Base-by-base conservation (phyloP, 1,140 invertebrate genomes). In the Drosophila seguyi region DNA sequence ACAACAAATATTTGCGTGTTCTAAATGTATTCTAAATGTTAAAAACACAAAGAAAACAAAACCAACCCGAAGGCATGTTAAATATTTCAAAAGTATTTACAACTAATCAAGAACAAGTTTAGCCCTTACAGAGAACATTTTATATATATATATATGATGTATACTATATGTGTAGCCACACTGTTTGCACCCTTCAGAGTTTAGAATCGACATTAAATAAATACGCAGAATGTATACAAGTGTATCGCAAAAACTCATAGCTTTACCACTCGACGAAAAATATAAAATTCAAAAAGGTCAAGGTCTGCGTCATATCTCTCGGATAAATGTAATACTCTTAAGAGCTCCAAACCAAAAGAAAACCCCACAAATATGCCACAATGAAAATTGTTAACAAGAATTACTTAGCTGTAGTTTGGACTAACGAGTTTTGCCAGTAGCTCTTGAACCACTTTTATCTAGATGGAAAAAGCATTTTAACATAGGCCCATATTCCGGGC, bases 111-210 rank as follows among this genome's bases (percentile, higher is more conserved):
- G 36, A 71, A 58, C 27, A 52, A 42, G 57, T 60, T 61, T 61
- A 61, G 44, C 58, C 58, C 50, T 10, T 50, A 50, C 31, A 50
- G 52, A 69, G 57, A 78, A 68, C 48, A 75, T 68, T 77, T 76
- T 68, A 66, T 75, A 75, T 62, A 72, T 45, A 38, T 38, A 38
- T 39, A 39, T 62, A n/a, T n/a, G n/a, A 81, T 75, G 50, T 10
- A 56, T 50, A 55, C 41, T 76, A 60, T 76, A 76, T 57, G 50
- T 68, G 65, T 63, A 79, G 47, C 53, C 50, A 72, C 66, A 81
- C 59, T 77, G 84, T 87, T 88, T 88, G 84, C 84, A 88, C 84
- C 76, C 59, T 88, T 87, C 83, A 87, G 83, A 86, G 83, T 87
- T 81, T 86, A 86, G 41, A 82, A 65, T 3, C 59, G 75, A 73